Base-by-base conservation (phyloP, 92 coral and sea anemone species). In the Chrysogorgia sp. region DNA sequence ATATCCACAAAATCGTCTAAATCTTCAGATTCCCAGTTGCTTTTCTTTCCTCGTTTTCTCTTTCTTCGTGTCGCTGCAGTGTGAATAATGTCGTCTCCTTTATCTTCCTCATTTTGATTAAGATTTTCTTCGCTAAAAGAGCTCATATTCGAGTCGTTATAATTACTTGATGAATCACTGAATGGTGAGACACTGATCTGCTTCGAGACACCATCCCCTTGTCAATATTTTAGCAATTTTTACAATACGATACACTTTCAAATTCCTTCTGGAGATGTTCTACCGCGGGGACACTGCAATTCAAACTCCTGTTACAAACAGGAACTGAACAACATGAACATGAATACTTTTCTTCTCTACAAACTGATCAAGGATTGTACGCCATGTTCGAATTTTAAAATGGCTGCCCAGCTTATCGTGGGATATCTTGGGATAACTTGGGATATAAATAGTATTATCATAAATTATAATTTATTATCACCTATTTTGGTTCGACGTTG, bases 1-100 rank as follows among this genome's bases (percentile, higher is more conserved):
- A 77, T 77, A 60, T 77, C 82, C 17, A 75, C 64, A 28, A 43
- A 76, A 62, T 66, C 74, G 33, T 66, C 74, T 53, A 35, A 24
- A 66, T 66, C 74, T 40, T 66, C 74, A 22, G 1, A 0, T 66
- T 35, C 31, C 74, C 74, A 66, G 3, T 66, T 26, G 40, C 74
- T 29, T 66, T 37, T 66, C 40, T 66, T 66, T 17, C 58, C 75
- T 25, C 75, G 22, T 17, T 41, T 68, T 23, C 58, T 66, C 59
- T 24, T 53, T 63, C 58, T 25, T 34, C 7, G 40, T 7, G 35
- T 12, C 19, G 37, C 17, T 34, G 34, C 19, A 45, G 53, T 47
- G 15, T 47, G 10, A 7, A 47, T 2, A 7, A 47, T n/a, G 10
- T 47, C 53, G 15, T 47, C 53, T 6, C 2, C 53, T 47, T 47